Evolutionary conservation across 2,888 invertebrate genomes (phyloP).

Genomic region (Volucella inflata): DNA sequence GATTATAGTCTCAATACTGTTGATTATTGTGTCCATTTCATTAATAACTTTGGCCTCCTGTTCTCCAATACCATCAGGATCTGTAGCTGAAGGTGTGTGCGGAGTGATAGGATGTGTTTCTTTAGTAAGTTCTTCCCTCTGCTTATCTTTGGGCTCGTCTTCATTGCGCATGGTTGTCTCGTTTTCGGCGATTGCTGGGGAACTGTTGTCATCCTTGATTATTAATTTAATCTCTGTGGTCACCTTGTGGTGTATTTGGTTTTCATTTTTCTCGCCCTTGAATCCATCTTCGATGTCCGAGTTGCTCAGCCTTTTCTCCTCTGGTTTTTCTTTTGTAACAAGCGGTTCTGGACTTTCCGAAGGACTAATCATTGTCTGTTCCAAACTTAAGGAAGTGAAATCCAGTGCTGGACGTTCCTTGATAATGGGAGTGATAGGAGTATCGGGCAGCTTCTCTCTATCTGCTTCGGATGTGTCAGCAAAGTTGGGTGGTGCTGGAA

Average conservation of each 20-base stretch:
- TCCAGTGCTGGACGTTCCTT: constrained; percentile 76
- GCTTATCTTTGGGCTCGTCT: not conserved
- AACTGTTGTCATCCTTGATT: not conserved
- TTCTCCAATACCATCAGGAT: constrained; percentile 46
- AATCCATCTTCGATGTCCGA: constrained; percentile 78
- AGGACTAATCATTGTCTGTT: constrained; percentile 39
- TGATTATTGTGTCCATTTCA: constrained; percentile 55
- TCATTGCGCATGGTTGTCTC: not conserved
- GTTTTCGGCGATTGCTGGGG: not conserved
- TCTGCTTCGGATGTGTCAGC: constrained; percentile 78
- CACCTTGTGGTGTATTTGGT: constrained; percentile 6
- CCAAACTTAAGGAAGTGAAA: constrained; percentile 71
- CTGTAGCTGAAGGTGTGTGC: constrained; percentile 5
- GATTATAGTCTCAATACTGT: constrained; percentile 27
- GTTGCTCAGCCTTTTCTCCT: constrained; percentile 66
- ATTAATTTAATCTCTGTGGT: constrained; percentile 16
- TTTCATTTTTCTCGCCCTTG: constrained; percentile 57
- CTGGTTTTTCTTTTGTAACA: constrained; percentile 7
- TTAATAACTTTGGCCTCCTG: constrained; percentile 38
- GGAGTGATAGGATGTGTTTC: constrained; percentile 6
- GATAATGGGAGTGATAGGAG: constrained; percentile 77
- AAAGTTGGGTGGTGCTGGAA: constrained; percentile 82
- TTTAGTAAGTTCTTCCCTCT: not conserved
- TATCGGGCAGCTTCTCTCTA: constrained; percentile 59
- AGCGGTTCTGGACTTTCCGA: constrained; percentile 36